Evolutionary conservation across 2,113 vertebrate genomes (phyloP).

Genomic region (Leucosticte australis): DNA sequence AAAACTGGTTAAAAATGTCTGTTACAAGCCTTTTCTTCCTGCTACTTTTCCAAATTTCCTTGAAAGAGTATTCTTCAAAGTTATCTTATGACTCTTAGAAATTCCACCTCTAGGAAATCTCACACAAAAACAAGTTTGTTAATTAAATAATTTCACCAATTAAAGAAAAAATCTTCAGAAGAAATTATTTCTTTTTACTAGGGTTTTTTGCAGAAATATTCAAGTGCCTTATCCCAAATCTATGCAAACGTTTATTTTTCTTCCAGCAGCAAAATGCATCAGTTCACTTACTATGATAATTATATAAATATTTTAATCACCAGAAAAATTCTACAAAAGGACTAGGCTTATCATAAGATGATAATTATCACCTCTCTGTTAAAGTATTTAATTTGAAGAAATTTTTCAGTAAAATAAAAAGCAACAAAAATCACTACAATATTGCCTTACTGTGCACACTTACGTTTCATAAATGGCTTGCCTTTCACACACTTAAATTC

Average conservation of each 20-base stretch:
- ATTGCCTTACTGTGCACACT: neutral
- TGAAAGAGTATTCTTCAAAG: neutral
- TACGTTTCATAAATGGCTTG: neutral
- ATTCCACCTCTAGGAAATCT: neutral
- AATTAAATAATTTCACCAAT: neutral
- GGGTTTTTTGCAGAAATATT: neutral
- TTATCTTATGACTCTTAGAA: neutral
- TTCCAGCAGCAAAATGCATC: neutral
- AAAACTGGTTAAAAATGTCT: neutral
- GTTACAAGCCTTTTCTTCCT: neutral
- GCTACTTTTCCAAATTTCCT: neutral
- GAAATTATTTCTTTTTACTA: neutral
- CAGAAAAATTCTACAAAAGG: neutral
- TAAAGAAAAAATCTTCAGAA: neutral
- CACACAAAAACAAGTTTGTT: neutral
- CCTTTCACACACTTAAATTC: neutral
- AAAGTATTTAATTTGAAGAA: neutral
- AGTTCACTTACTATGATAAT: neutral
- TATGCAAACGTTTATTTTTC: neutral
- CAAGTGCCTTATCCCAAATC: neutral
- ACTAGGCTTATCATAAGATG: neutral
- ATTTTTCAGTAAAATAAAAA: neutral
- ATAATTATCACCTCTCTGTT: neutral
- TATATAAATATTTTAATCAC: neutral
- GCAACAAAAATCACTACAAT: neutral